phyloP scores from a whole-genome alignment of 2,113 vertebrate species.

The Xyrauchen texanus region DNA sequence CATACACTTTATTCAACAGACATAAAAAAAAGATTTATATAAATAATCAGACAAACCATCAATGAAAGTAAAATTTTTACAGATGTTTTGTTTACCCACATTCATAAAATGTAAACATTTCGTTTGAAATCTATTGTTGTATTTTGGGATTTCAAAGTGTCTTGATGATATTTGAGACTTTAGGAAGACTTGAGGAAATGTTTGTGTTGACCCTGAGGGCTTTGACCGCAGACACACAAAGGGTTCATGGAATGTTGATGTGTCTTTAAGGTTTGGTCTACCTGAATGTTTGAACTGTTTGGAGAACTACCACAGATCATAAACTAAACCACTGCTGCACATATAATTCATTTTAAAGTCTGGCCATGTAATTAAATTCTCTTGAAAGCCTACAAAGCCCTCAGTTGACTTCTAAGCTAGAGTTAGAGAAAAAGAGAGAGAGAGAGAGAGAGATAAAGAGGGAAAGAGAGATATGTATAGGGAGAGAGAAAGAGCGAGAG shows the following conservation, averaged over 20 bases:
- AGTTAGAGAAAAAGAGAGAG: background rate
- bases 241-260: constrained; percentile 12
- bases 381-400: constrained; percentile 38
- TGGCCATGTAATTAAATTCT: constrained; percentile 49
- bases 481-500: too few species aligned
- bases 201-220: background rate
- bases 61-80: too few species aligned
- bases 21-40: too few species aligned
- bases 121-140: background rate
- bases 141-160: background rate
- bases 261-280: constrained; percentile 35
- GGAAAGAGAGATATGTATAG: too few species aligned
- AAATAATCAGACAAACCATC: too few species aligned
- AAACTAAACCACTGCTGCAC: background rate
- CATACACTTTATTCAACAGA: too few species aligned
- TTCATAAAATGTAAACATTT: background rate
- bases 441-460: background rate
- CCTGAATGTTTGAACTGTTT: constrained; percentile 22
- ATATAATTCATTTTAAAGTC: constrained; percentile 52
- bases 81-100: too few species aligned
- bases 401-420: background rate
- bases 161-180: background rate
- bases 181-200: constrained; percentile 20
- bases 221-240: constrained; percentile 17
- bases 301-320: constrained; percentile 24